A percentile compares a stretch with the other conserved stretches of the same genome.
Conservation (phyloP, 1,140 invertebrate species). For the Wiebesia pumilae region DNA sequence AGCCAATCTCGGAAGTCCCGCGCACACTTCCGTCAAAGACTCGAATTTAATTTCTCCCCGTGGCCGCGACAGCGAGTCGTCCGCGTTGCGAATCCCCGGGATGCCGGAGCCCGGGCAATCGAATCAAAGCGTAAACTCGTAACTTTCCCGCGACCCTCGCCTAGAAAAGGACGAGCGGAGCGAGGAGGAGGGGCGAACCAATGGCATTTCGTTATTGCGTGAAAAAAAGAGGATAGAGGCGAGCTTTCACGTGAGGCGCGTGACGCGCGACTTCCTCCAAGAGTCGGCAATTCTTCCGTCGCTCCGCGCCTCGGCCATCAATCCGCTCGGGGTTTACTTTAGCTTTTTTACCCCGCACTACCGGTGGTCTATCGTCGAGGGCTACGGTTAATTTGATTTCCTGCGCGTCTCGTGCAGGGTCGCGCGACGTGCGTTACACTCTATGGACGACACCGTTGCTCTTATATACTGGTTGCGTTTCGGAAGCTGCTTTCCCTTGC, state of each 20-base stretch:
- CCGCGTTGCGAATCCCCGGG: slow-evolving; percentile 56
- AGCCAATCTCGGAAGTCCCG: slow-evolving; percentile 54
- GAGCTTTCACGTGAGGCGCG: slow-evolving; percentile 57
- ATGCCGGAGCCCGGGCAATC: slow-evolving; percentile 59
- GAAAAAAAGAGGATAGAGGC: slow-evolving; percentile 54
- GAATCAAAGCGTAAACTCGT: slow-evolving; percentile 72
- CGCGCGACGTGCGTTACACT: background rate
- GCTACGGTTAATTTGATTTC: slow-evolving; percentile 52
- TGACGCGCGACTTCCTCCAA: slow-evolving; percentile 48
- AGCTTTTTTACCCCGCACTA: background rate
- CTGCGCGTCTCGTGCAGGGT: background rate
- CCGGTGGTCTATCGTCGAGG: background rate
- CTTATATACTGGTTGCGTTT: background rate
- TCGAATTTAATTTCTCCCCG: slow-evolving; percentile 72
- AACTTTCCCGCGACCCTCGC: slow-evolving; percentile 62
- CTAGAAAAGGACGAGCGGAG: slow-evolving; percentile 14
- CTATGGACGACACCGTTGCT: background rate
- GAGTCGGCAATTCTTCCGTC: slow-evolving; percentile 24
- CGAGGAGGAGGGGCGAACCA: slow-evolving; percentile 51
- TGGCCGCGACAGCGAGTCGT: slow-evolving; percentile 13
- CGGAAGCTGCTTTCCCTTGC: background rate
- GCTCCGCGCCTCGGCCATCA: slow-evolving; percentile 27
- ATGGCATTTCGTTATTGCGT: slow-evolving; percentile 72
- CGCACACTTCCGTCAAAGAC: slow-evolving; percentile 67
- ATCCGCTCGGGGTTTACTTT: slow-evolving; percentile 25